Evolutionary conservation across 2,797 vertebrate species (phyloP).

Genomic region (Delichon dasypus): DNA sequence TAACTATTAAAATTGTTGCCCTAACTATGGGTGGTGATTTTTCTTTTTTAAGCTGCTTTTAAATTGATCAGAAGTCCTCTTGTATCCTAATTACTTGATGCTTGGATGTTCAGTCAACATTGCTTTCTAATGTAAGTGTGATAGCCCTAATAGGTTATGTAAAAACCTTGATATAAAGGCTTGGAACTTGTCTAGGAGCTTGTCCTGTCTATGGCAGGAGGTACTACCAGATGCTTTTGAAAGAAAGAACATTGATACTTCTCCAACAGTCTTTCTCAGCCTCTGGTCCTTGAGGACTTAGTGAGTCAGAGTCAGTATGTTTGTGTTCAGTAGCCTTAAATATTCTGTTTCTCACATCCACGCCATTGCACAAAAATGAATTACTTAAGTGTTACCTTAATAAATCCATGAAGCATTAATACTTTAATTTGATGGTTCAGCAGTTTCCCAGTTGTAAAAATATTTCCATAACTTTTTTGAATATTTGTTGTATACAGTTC

Average conservation of each 20-base stretch:
- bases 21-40: not conserved
- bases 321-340: not conserved
- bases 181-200: not conserved
- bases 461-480: not conserved
- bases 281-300: not conserved
- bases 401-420: not conserved
- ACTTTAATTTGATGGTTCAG: not conserved
- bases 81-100: not conserved
- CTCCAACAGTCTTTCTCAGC: not conserved
- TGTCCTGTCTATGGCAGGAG: not conserved
- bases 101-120: not conserved
- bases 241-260: not conserved
- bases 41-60: not conserved
- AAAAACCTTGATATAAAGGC: not conserved
- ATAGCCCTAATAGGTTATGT: not conserved
- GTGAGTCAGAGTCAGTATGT: not conserved
- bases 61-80: not conserved
- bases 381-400: not conserved
- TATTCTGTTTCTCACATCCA: not conserved
- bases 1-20: not conserved
- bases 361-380: not conserved
- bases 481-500: not conserved
- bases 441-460: not conserved
- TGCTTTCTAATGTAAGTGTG: not conserved
- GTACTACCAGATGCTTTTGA: not conserved